A percentile compares a stretch with the other conserved stretches of the same genome.
Conservation (phyloP, 2,888 invertebrate genomes). For the Callyntrura guangdongensis region DNA sequence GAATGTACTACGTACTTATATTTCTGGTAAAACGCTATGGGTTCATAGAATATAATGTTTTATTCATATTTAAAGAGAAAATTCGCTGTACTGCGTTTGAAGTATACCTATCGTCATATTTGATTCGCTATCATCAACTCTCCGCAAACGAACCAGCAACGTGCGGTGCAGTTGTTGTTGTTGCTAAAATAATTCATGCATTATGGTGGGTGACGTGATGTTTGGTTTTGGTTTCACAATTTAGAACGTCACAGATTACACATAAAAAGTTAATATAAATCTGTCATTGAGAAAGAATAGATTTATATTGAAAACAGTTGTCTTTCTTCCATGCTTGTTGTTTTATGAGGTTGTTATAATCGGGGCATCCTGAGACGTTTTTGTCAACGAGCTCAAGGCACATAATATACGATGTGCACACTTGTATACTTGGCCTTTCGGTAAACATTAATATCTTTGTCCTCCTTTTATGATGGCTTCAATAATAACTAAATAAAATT, state of each 20-base stretch:
- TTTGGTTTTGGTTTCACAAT: constrained; percentile 42
- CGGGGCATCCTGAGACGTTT: constrained; percentile 2
- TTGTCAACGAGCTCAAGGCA: background rate
- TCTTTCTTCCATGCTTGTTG: background rate
- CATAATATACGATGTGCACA: background rate
- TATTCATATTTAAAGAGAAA: background rate
- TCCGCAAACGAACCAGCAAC: background rate
- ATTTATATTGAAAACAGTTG: constrained; percentile 44
- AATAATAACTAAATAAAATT: background rate
- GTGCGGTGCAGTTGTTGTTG: constrained; percentile 26
- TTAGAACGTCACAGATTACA: constrained; percentile 19
- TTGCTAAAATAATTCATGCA: background rate
- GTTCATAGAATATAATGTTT: constrained; percentile 17
- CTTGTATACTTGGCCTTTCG: background rate
- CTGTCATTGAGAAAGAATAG: constrained; percentile 32
- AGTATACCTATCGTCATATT: background rate
- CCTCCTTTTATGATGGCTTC: constrained; percentile 4
- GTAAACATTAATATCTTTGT: background rate
- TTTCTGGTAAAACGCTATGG: too few relatives aligned
- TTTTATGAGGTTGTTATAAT: background rate
- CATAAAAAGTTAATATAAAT: background rate
- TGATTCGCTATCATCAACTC: background rate
- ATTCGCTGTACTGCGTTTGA: background rate
- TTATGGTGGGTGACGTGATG: background rate
- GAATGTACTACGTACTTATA: too few relatives aligned